Evolutionary conservation across 2,797 vertebrate genomes (phyloP).

Genomic region (Chanos chanos): DNA sequence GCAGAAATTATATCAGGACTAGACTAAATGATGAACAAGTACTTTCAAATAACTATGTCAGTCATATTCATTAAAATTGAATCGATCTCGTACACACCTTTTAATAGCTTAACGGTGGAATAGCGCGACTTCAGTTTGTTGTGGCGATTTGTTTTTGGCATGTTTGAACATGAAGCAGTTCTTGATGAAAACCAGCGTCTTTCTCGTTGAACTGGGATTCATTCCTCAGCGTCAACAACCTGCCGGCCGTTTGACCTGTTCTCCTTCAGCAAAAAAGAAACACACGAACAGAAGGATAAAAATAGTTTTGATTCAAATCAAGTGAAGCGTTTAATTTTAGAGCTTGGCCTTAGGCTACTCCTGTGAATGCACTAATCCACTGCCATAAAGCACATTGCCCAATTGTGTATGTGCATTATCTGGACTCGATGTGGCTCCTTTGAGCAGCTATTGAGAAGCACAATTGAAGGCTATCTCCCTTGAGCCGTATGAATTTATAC

Average conservation of each 20-base stretch:
- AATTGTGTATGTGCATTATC: constrained; percentile 79
- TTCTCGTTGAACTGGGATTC: background rate
- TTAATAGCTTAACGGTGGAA: too few species aligned
- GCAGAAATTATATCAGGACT: too few species aligned
- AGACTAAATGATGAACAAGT: too few species aligned
- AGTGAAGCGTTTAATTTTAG: constrained; percentile 74
- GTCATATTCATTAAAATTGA: too few species aligned
- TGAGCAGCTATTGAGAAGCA: constrained; percentile 77
- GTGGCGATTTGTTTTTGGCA: background rate
- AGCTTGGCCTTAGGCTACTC: constrained; percentile 75
- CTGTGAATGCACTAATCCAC: constrained; percentile 71
- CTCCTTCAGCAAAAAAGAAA: constrained; percentile 27
- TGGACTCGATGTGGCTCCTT: constrained; percentile 71
- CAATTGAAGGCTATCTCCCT: constrained; percentile 77
- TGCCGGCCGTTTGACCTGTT: constrained; percentile 30
- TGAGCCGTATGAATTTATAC: constrained; percentile 76
- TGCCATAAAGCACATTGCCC: constrained; percentile 77
- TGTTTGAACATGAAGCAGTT: background rate
- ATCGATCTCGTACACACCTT: too few species aligned
- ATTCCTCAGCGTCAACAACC: constrained; percentile 26
- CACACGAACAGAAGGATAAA: constrained; percentile 47
- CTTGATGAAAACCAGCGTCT: background rate
- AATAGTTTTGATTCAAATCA: constrained; percentile 70
- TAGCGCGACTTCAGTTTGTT: background rate
- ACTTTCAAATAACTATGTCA: too few species aligned